A percentile compares a stretch with the other conserved stretches of the same genome.
Conservation (phyloP, 2,888 invertebrate genomes). For the Dermolepida albohirtum region DNA sequence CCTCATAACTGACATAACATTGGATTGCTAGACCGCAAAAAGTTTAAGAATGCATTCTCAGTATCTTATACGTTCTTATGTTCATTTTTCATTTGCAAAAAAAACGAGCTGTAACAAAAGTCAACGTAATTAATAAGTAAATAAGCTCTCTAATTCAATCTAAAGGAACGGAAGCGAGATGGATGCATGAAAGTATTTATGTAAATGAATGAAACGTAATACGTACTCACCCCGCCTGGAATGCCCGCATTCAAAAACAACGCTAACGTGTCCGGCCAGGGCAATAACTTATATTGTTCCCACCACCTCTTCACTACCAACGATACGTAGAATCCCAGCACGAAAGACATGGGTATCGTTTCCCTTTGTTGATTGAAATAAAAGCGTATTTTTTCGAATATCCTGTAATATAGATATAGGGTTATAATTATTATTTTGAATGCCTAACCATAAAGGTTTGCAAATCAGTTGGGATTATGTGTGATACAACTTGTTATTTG, state of each 20-base stretch:
- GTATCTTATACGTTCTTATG: too few relatives aligned
- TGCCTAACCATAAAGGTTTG: too few relatives aligned
- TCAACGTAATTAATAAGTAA: too few relatives aligned
- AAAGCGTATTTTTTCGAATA: conserved; percentile 86
- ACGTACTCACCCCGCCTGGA: conserved; percentile 86
- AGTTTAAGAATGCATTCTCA: too few relatives aligned
- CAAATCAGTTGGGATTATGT: too few relatives aligned
- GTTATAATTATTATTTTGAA: too few relatives aligned
- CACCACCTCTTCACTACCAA: conserved; percentile 94
- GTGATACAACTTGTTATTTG: too few relatives aligned
- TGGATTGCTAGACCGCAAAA: too few relatives aligned
- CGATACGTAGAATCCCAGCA: conserved; percentile 94
- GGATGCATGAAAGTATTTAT: conserved; percentile 23
- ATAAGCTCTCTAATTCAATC: background rate
- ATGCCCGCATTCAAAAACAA: conserved; percentile 92
- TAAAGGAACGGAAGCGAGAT: background rate
- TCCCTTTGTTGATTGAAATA: conserved; percentile 91
- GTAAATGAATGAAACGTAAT: conserved; percentile 53
- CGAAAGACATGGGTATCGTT: conserved; percentile 95
- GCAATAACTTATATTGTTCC: conserved; percentile 92
- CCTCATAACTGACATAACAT: too few relatives aligned
- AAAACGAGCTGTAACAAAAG: too few relatives aligned
- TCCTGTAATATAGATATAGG: conserved; percentile 69
- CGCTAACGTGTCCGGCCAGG: conserved; percentile 94
- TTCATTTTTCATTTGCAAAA: too few relatives aligned